These are phyloP conservation scores for Oncorhynchus nerka DNA, from an alignment of 2,113 vertebrate genomes.

Conservation along the genomic window DNA sequence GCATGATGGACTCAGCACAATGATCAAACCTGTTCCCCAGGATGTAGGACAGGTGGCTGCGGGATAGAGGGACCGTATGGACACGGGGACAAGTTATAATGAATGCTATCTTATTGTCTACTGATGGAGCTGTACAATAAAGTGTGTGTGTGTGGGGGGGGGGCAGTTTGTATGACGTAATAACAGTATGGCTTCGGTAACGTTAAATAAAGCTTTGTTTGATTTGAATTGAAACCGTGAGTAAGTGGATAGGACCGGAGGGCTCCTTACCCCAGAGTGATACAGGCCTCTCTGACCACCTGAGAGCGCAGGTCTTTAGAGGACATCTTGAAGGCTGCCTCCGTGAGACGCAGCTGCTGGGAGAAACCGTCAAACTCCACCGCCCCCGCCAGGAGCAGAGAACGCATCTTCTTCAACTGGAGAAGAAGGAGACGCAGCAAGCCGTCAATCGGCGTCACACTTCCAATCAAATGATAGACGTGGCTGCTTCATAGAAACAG, in stretches of 20 bases:
- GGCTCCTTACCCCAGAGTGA: slow-evolving; percentile 88
- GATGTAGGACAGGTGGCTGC: slow-evolving; percentile 88
- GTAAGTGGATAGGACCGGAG: too few species aligned
- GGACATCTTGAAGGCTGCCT: slow-evolving; percentile 89
- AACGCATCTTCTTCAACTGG: slow-evolving; percentile 92
- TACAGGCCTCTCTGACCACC: slow-evolving; percentile 94
- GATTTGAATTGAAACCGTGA: not conserved
- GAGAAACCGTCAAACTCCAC: slow-evolving; percentile 86
- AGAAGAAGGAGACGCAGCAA: not conserved
- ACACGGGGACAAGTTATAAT: not conserved
- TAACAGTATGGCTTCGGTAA: too few species aligned
- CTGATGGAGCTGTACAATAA: too few species aligned
- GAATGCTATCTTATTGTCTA: not conserved
- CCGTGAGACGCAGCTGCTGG: slow-evolving; percentile 88
- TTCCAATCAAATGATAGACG: not conserved
- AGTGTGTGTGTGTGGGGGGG: too few species aligned
- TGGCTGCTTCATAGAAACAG: too few species aligned
- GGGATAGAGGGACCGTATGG: not conserved
- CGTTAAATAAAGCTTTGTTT: too few species aligned
- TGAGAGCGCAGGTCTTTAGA: slow-evolving; percentile 94
- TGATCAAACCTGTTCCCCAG: slow-evolving; percentile 92
- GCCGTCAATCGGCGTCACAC: not conserved
- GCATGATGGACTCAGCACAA: slow-evolving; percentile 89
- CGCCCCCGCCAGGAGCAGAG: slow-evolving; percentile 87
- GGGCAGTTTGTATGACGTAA: too few species aligned